Evolutionary conservation across 2,797 vertebrate species (phyloP), one percentile per base, ranked within the genome.

Genomic region (Hemibagrus guttatus): DNA sequence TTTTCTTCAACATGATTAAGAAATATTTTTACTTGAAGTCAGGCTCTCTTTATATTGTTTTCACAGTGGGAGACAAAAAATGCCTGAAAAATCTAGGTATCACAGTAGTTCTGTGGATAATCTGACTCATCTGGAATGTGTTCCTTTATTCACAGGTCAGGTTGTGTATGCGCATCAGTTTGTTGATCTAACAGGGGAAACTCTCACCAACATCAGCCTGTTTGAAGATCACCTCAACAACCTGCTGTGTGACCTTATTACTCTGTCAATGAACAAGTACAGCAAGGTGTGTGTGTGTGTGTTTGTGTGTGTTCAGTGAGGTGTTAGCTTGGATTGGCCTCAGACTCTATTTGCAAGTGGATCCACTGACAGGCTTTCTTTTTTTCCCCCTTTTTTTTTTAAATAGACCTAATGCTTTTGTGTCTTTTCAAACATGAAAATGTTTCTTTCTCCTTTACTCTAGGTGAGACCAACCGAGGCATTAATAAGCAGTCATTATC

Each of bases 81-180:
- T 5, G 5, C 12, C 35, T 17, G 35, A 39, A 39, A 39, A 39
- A 42, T 16, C 11, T 46, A 17, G 1, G 14, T 46, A 79, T 63
- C 26, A 11, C 17, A 39, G 11, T 17, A 19, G 28, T 35, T 4
- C 0, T 79, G 58, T 46, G 5, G 2, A 4, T 61, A 23, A 80
- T 81, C 26, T 39, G 31, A 52, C 35, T 39, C 35, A 2, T 80
- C 39, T 64, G 26, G 28, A 28, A 49, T 81, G 81, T 81, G 89
- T 28, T 80, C 89, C 86, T 85, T 42, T 83, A 56, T 69, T 54
- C 91, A 72, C 93, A 99, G 98, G 97, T 92, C 97, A 97, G 94
- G 97, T 98, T 90, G 94, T 99, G 42, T 99, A 98, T 88, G 96
- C 97, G 88, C 95, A 97, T 93, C 94, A 95, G 93, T 98, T 97